Conservation (phyloP, 2,113 vertebrate species). For the Semnornis frantzii region DNA sequence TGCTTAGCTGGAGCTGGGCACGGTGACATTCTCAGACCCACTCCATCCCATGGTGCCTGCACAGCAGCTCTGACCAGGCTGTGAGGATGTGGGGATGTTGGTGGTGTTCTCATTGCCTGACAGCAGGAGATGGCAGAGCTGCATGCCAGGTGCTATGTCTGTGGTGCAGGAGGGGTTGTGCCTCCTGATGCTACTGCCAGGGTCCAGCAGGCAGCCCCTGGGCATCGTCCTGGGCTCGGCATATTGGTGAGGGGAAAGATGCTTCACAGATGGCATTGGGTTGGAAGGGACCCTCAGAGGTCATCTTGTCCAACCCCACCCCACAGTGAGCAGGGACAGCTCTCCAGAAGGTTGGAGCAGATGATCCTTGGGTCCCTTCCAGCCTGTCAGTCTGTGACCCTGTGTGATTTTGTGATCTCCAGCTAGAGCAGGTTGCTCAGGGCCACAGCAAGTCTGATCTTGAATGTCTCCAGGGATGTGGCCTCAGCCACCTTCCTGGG, state of each 20-base stretch:
- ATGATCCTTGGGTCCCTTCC: too few species aligned
- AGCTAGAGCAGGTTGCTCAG: neutral
- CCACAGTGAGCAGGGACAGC: too few species aligned
- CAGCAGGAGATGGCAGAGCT: neutral
- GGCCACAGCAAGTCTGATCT: too few species aligned
- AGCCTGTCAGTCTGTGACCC: too few species aligned
- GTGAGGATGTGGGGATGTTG: fast-evolving
- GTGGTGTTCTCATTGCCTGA: fast-evolving
- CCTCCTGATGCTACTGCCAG: neutral
- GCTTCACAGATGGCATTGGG: neutral
- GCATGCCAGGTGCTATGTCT: fast-evolving
- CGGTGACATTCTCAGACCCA: slow-evolving; percentile 44
- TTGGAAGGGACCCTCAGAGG: too few species aligned
- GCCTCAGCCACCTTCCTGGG: too few species aligned
- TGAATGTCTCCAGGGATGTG: too few species aligned
- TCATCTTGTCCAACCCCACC: too few species aligned
- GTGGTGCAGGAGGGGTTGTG: neutral
- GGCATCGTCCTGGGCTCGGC: fast-evolving
- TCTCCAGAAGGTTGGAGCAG: too few species aligned
- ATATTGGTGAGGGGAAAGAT: fast-evolving
- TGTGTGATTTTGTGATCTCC: too few species aligned
- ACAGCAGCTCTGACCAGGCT: neutral
- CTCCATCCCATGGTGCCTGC: neutral
- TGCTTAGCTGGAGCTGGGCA: slow-evolving; percentile 23
- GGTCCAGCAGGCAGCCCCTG: neutral